These are phyloP conservation scores for Carapus acus DNA, from an alignment of 2,797 vertebrate species.

Conservation along the genomic window DNA sequence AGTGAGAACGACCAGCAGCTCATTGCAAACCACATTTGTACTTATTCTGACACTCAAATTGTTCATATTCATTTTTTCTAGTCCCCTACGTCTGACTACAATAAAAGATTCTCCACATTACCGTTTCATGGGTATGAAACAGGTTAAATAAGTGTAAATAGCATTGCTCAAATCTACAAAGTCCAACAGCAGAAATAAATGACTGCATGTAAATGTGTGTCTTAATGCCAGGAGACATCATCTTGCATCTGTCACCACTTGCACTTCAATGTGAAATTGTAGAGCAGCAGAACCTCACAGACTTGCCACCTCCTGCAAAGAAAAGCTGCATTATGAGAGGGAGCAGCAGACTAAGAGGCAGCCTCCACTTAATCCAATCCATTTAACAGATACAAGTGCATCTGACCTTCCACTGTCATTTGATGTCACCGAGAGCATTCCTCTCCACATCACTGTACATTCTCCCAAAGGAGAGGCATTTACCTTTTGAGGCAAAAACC, in stretches of 20 bases:
- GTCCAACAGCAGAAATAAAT: slow-evolving; percentile 58
- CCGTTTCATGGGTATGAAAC: slow-evolving; percentile 27
- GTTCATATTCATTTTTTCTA: slow-evolving; percentile 25
- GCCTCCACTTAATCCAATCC: slow-evolving; percentile 74
- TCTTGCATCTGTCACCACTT: slow-evolving; percentile 71
- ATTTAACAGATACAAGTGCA: slow-evolving; percentile 75
- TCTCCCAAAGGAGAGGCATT: slow-evolving; percentile 65
- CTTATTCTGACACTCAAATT: slow-evolving; percentile 44
- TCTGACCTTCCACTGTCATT: slow-evolving; percentile 76
- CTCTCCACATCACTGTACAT: slow-evolving; percentile 67
- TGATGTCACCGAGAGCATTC: slow-evolving; percentile 66
- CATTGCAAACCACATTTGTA: slow-evolving; percentile 38
- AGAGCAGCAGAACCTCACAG: slow-evolving; percentile 55
- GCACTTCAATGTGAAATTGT: slow-evolving; percentile 52
- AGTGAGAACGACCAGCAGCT: slow-evolving; percentile 37
- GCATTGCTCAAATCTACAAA: slow-evolving; percentile 60
- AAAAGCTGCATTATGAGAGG: slow-evolving; percentile 70
- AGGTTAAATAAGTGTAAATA: slow-evolving; percentile 56
- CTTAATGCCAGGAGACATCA: slow-evolving; percentile 67
- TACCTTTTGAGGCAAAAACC: slow-evolving; percentile 62
- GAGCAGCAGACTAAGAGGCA: slow-evolving; percentile 62
- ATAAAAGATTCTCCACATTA: slow-evolving; percentile 37
- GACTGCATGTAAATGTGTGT: slow-evolving; percentile 65
- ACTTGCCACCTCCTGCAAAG: slow-evolving; percentile 61
- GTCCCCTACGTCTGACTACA: slow-evolving; percentile 41